A percentile compares a stretch with the other conserved stretches of the same genome.
Conservation (phyloP, 2,797 vertebrate species). For the Crax fasciolata region DNA sequence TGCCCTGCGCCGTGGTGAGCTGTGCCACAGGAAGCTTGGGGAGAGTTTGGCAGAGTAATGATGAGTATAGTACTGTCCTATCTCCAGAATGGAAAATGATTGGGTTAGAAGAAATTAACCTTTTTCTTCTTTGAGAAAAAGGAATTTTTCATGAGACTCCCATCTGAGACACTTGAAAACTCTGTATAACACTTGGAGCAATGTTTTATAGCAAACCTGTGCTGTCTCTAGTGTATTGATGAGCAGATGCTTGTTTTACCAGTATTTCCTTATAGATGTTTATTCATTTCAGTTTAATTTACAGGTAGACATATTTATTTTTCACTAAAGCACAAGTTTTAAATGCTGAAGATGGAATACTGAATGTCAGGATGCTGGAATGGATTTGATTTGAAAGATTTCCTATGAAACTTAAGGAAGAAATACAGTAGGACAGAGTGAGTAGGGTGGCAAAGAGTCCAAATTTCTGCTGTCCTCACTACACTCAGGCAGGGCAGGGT, state of each 20-base stretch:
- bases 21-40: background rate
- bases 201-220: background rate
- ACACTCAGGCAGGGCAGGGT: background rate
- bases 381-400: background rate
- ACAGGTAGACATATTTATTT: background rate
- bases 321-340: background rate
- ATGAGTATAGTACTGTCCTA: background rate
- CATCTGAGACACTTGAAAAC: background rate
- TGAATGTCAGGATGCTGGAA: background rate
- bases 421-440: background rate
- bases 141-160: background rate
- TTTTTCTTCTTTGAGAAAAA: background rate
- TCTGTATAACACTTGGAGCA: background rate
- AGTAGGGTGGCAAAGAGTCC: background rate
- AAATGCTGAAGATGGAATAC: background rate
- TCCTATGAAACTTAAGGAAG: rapidly evolving
- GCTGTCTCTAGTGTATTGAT: background rate
- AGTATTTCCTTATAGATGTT: background rate
- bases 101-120: background rate
- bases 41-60: background rate
- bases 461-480: background rate
- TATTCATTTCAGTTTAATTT: background rate
- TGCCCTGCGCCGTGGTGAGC: background rate
- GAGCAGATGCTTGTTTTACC: background rate
- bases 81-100: background rate